These are phyloP conservation scores for Stichodactyla helianthus DNA, from an alignment of 64 coral and sea anemone species.

Conservation along the genomic window DNA sequence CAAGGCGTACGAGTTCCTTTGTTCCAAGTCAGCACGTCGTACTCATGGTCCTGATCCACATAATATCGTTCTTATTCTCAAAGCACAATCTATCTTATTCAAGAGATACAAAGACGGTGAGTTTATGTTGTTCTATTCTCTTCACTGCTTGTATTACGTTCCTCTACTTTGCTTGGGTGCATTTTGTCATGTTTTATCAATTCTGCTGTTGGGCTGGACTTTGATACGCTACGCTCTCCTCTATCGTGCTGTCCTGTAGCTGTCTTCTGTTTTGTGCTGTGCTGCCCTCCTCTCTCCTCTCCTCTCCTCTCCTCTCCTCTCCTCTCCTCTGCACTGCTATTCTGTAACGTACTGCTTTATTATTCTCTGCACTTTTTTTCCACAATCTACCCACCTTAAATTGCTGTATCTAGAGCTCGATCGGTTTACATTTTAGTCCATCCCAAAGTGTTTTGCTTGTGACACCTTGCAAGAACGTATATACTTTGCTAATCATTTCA, in stretches of 20 bases:
- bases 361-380: not conserved
- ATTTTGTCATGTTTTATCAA: not conserved
- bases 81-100: conserved; percentile 94
- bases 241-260: not conserved
- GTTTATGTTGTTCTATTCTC: not conserved
- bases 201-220: not conserved
- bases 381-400: not conserved
- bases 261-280: not conserved
- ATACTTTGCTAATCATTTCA: not conserved
- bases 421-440: too few relatives aligned
- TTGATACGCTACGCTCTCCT: not conserved
- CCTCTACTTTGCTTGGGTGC: not conserved
- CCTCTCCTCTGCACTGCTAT: not conserved
- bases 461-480: not conserved
- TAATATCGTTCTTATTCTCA: conserved; percentile 77
- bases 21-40: conserved; percentile 76
- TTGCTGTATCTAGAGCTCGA: too few relatives aligned
- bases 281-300: too few relatives aligned
- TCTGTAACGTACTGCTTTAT: too few relatives aligned
- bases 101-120: conserved; percentile 90
- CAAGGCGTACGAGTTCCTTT: conserved; percentile 98
- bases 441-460: not conserved
- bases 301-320: not conserved
- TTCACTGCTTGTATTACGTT: not conserved
- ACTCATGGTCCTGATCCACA: conserved; percentile 69